phyloP scores from a whole-genome alignment of 2,113 vertebrate species.

The Etheostoma cragini region DNA sequence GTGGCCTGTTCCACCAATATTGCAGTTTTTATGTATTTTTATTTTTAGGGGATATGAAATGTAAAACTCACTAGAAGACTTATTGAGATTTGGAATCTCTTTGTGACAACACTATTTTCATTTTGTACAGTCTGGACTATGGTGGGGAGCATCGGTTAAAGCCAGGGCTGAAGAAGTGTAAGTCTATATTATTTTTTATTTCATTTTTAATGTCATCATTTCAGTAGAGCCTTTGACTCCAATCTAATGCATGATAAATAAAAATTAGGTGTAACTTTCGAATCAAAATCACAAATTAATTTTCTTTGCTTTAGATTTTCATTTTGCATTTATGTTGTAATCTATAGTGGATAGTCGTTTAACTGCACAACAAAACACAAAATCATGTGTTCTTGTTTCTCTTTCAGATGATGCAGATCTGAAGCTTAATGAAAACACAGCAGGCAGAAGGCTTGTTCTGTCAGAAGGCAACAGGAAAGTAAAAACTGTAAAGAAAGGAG shows the following conservation, averaged over 20 bases:
- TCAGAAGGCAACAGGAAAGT: slow-evolving; percentile 16
- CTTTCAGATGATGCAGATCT: slow-evolving; percentile 58
- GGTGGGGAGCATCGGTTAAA: slow-evolving; percentile 48
- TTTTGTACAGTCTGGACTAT: slow-evolving; percentile 41
- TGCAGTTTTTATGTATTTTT: background rate
- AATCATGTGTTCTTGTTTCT: background rate
- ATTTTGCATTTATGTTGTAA: background rate
- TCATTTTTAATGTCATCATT: background rate
- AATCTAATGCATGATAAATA: background rate
- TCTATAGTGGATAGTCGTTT: background rate
- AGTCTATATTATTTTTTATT: background rate
- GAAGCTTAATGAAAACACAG: slow-evolving; percentile 51
- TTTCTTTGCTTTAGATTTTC: background rate
- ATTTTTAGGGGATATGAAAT: background rate
- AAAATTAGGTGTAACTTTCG: no score
- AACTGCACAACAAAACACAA: background rate
- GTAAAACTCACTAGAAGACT: background rate
- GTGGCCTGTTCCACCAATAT: background rate
- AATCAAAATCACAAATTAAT: no score
- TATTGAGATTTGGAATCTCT: background rate
- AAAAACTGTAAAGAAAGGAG: background rate
- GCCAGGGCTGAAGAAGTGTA: slow-evolving; percentile 39
- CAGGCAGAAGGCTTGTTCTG: slow-evolving; percentile 29
- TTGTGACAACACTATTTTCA: background rate
- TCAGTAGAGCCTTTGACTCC: background rate